These are phyloP conservation scores for Procambarus virginalis DNA, from an alignment of 1,140 invertebrate species.

Conservation along the genomic window DNA sequence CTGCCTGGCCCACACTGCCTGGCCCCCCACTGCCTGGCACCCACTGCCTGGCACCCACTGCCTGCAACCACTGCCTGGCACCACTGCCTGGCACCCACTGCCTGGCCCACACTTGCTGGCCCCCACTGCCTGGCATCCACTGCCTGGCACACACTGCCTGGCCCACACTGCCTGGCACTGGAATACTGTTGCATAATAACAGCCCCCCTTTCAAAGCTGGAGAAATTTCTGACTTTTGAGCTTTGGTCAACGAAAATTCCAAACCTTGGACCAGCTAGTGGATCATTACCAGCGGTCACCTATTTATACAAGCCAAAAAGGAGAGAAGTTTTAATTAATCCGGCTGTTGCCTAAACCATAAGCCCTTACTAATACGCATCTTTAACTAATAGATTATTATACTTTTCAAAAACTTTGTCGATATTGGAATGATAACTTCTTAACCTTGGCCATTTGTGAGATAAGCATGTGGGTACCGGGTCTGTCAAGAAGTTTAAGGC, in stretches of 20 bases:
- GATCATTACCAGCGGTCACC: constrained; percentile 99
- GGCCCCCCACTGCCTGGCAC: no score
- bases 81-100: no score
- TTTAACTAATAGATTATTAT: constrained; percentile 11
- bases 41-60: no score
- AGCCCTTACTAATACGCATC: constrained; percentile 1
- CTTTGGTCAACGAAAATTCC: constrained; percentile 98
- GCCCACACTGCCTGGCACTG: no score
- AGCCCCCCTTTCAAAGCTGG: no score
- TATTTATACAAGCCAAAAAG: constrained; percentile 97
- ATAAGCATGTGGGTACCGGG: constrained; percentile 18
- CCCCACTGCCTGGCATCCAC: no score
- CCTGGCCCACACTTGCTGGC: no score
- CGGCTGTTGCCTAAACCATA: constrained; percentile 81
- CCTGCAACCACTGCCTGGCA: no score
- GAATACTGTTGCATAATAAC: no score
- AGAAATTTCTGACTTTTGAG: no score
- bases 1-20: no score
- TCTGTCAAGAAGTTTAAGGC: constrained; percentile 20
- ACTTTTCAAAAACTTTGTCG: background rate
- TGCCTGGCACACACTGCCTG: no score
- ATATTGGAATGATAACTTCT: constrained; percentile 16
- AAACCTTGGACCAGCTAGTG: constrained; percentile 95
- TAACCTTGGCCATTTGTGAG: constrained; percentile 5
- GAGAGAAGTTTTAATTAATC: constrained; percentile 93